Base-by-base conservation (phyloP, 2,888 invertebrate genomes). In the Andrena haemorrhoa region DNA sequence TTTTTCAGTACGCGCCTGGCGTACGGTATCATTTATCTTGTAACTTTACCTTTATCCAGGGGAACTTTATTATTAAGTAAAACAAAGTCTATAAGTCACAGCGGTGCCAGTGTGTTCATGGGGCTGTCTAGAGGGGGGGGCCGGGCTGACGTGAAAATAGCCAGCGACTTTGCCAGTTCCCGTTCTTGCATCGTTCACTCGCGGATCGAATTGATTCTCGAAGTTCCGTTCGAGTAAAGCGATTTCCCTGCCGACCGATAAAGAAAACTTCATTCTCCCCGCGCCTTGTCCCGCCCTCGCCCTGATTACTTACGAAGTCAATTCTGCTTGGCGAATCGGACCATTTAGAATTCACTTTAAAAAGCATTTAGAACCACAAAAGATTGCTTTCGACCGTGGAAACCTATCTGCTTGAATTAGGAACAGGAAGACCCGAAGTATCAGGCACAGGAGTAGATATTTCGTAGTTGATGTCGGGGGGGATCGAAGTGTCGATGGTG, bases 21-120 rank as follows among this genome's bases (percentile, higher is more conserved):
- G 74, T 69, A 56, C 26, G 56, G 56, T 56, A 64, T 66, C 82
- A 69, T 85, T 82, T 81, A 78, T 75, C 83, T 71, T 74, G 65
- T 64, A 69, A 80, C 79, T 80, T 85, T 79, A 85, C 73, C 77
- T 74, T 68, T 77, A 79, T 71, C 75, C 63, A 29, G 16, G 64
- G 73, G 79, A 89, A 90, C 87, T 88, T 90, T 90, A 83, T 89
- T 90, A 89, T 88, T 86, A 87, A 88, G 83, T 86, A 83, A 86
- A 89, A 86, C 85, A 77, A 85, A 85, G 85, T 88, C 83, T 81
- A 77, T 84, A 89, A 88, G 86, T 90, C 85, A 82, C 75, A 53
- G 26, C 63, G 68, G 61, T 66, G 79, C 35, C 63, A 41, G 41
- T 12, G 53, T 63, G 60, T 63, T 61, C 56, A 51, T 49, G 78